Conservation (phyloP, 2,888 invertebrate genomes). For the Megalurothrips usitatus region DNA sequence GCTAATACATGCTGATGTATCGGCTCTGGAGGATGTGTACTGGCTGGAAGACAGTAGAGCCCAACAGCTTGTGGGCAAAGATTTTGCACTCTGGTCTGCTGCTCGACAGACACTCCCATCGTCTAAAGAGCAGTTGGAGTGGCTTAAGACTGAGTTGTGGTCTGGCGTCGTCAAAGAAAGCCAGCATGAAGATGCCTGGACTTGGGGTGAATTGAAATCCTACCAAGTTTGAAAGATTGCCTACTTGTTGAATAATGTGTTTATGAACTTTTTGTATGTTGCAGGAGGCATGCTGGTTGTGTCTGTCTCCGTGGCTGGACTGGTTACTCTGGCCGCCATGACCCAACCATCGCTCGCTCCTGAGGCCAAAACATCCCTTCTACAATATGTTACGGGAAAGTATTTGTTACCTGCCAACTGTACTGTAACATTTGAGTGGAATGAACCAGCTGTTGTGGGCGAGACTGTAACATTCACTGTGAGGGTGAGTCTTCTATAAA, state of each 20-base stretch:
- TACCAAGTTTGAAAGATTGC: background rate
- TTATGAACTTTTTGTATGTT: slow-evolving; percentile 36
- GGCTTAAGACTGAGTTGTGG: slow-evolving; percentile 77
- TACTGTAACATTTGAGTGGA: slow-evolving; percentile 84
- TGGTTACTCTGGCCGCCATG: slow-evolving; percentile 86
- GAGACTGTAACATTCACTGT: slow-evolving; percentile 89
- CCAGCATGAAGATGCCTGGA: slow-evolving; percentile 85
- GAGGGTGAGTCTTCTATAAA: slow-evolving; percentile 48
- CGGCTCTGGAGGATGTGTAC: slow-evolving; percentile 83
- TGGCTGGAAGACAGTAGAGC: slow-evolving; percentile 81
- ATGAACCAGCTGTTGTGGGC: slow-evolving; percentile 82
- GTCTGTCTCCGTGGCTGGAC: slow-evolving; percentile 80
- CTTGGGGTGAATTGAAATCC: slow-evolving; percentile 60
- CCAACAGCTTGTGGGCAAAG: slow-evolving; percentile 70
- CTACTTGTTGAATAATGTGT: background rate
- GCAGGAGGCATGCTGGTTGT: slow-evolving; percentile 84
- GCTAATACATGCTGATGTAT: slow-evolving; percentile 72
- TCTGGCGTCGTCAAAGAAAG: slow-evolving; percentile 79
- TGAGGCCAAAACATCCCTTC: slow-evolving; percentile 82
- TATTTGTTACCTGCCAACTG: slow-evolving; percentile 85
- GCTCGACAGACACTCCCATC: slow-evolving; percentile 78
- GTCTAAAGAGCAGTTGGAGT: slow-evolving; percentile 71
- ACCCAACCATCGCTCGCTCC: slow-evolving; percentile 84
- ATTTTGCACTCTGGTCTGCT: slow-evolving; percentile 72
- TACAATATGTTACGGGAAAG: slow-evolving; percentile 89